Conservation (phyloP, 2,888 invertebrate genomes). For the Zygogramma bicolorata region DNA sequence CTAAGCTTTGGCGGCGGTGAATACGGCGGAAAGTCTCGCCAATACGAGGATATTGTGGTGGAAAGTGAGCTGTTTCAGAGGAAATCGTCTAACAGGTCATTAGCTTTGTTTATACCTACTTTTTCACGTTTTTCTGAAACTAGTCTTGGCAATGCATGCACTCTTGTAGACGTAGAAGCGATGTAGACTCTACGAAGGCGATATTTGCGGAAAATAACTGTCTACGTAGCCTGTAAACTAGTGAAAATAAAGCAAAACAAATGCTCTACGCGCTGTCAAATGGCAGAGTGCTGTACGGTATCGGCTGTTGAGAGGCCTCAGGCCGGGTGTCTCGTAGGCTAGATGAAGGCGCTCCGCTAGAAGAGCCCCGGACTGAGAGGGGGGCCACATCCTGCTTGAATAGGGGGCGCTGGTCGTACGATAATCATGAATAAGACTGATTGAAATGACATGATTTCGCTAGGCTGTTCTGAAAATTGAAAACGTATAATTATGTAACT, state of each 20-base stretch:
- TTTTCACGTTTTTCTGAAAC: constrained; percentile 40
- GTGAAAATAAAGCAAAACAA: constrained; percentile 30
- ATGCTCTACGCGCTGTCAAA: constrained; percentile 37
- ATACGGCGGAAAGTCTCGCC: constrained; percentile 28
- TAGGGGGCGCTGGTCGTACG: constrained; percentile 60
- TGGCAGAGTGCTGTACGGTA: constrained; percentile 31
- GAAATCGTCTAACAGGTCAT: constrained; percentile 68
- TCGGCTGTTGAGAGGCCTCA: constrained; percentile 20
- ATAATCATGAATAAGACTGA: constrained; percentile 3
- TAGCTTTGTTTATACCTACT: constrained; percentile 64
- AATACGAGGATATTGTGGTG: constrained; percentile 47
- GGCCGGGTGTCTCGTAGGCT: constrained; percentile 39
- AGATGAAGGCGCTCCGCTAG: constrained; percentile 47
- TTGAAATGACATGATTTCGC: background rate
- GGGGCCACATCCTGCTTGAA: constrained; percentile 56
- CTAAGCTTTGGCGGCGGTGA: constrained; percentile 27
- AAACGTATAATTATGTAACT: background rate
- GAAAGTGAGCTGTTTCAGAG: constrained; percentile 56
- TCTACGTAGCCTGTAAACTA: constrained; percentile 15
- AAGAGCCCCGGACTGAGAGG: constrained; percentile 62
- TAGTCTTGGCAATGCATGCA: constrained; percentile 37
- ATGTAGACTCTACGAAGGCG: background rate
- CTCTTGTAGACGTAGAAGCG: constrained; percentile 30
- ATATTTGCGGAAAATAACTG: constrained; percentile 14
- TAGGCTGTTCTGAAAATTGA: background rate